Conservation (phyloP, 2,113 vertebrate genomes). For the Albula goreensis region DNA sequence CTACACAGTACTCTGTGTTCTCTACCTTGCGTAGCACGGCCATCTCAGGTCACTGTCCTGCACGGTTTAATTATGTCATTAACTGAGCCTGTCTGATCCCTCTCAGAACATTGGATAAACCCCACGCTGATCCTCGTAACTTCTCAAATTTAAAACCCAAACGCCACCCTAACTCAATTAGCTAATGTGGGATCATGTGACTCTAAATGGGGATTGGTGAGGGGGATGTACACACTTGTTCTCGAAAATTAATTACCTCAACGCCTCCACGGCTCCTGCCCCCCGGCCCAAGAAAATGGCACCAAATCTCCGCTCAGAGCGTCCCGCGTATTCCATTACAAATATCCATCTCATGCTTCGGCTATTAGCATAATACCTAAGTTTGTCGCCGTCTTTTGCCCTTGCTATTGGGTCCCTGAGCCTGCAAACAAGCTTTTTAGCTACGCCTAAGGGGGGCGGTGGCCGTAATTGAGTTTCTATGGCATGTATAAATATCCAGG, state of each 20-base stretch:
- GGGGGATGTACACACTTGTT: conserved; percentile 63
- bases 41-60: conserved; percentile 54
- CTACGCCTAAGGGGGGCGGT: conserved; percentile 34
- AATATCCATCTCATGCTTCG: conserved; percentile 56
- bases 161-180: conserved; percentile 69
- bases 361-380: conserved; percentile 48
- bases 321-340: conserved; percentile 56
- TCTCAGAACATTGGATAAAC: conserved; percentile 68
- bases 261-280: conserved; percentile 49
- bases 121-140: conserved; percentile 56
- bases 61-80: conserved; percentile 69
- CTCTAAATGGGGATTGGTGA: conserved; percentile 62
- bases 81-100: conserved; percentile 57
- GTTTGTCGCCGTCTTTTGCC: conserved; percentile 53
- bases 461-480: conserved; percentile 64
- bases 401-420: conserved; percentile 46
- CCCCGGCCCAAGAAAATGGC: conserved; percentile 35
- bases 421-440: conserved; percentile 72
- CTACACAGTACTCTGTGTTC: conserved; percentile 35
- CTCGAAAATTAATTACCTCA: conserved; percentile 67
- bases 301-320: conserved; percentile 53
- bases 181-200: conserved; percentile 55
- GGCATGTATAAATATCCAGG: conserved; percentile 72
- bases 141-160: conserved; percentile 66
- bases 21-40: conserved; percentile 52